These are phyloP conservation scores for Drosophila neocordata DNA, from an alignment of 1,140 invertebrate species.

Conservation along the genomic window DNA sequence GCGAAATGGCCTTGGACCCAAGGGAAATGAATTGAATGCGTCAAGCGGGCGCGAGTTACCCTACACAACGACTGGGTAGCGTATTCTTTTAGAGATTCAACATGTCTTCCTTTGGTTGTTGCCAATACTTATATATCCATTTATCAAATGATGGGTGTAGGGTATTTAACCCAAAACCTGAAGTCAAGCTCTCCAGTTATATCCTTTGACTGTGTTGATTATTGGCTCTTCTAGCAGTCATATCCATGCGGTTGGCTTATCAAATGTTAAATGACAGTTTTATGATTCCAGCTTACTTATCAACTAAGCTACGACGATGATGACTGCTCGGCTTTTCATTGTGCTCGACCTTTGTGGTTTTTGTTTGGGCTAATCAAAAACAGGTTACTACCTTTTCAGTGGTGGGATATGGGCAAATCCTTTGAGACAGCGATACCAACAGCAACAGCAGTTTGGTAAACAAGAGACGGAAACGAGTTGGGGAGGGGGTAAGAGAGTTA, in stretches of 20 bases:
- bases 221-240: background rate
- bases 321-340: slow-evolving; percentile 16
- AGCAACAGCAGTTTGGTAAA: slow-evolving; percentile 26
- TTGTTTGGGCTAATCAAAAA: slow-evolving; percentile 51
- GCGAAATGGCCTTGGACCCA: slow-evolving; percentile 28
- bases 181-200: background rate
- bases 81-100: too few species aligned
- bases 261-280: slow-evolving; percentile 53
- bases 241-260: slow-evolving; percentile 38
- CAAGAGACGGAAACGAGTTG: slow-evolving; percentile 41
- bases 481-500: background rate
- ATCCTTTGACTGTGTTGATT: slow-evolving; percentile 1
- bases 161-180: slow-evolving; percentile 2
- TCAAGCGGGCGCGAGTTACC: background rate
- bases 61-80: too few species aligned
- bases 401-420: slow-evolving; percentile 42
- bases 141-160: background rate
- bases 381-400: slow-evolving; percentile 62
- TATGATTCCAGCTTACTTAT: slow-evolving; percentile 50
- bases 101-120: too few species aligned
- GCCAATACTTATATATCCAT: too few species aligned
- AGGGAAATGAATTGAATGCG: slow-evolving; percentile 15
- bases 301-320: slow-evolving; percentile 7
- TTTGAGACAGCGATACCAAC: slow-evolving; percentile 36
- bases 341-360: slow-evolving; percentile 36